Conservation (phyloP, 1,140 invertebrate genomes). For the Subanguina moxae region DNA sequence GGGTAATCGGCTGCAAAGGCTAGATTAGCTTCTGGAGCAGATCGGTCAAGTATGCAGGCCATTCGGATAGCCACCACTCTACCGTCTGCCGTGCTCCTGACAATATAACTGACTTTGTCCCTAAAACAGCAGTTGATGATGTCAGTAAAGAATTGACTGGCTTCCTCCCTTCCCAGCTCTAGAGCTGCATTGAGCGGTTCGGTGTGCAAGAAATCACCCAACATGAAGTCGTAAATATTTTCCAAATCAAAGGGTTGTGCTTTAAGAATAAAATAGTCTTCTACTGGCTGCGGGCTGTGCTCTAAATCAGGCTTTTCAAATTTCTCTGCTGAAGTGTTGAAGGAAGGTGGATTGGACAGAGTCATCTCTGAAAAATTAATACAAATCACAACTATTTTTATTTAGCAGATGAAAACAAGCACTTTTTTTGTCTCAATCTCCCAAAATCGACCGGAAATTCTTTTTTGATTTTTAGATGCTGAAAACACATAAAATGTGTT, state of each 20-base stretch:
- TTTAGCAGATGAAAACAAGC: too few relatives aligned
- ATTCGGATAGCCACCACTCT: neutral
- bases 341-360: too few relatives aligned
- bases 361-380: too few relatives aligned
- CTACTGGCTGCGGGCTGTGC: neutral
- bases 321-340: too few relatives aligned
- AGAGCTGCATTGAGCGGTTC: conserved; percentile 23
- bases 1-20: neutral
- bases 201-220: conserved; percentile 17
- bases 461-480: too few relatives aligned
- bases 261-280: conserved; percentile 4
- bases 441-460: too few relatives aligned
- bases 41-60: neutral
- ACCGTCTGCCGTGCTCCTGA: neutral
- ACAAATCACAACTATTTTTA: too few relatives aligned
- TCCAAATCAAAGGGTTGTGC: neutral
- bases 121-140: neutral
- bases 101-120: neutral
- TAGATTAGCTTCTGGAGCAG: neutral
- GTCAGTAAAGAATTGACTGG: conserved; percentile 19
- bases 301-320: too few relatives aligned
- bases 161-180: conserved; percentile 19
- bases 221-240: conserved; percentile 4
- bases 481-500: too few relatives aligned
- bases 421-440: too few relatives aligned